Evolutionary conservation across 2,113 vertebrate species (phyloP).

Genomic region (Tetraodon nigroviridis): DNA sequence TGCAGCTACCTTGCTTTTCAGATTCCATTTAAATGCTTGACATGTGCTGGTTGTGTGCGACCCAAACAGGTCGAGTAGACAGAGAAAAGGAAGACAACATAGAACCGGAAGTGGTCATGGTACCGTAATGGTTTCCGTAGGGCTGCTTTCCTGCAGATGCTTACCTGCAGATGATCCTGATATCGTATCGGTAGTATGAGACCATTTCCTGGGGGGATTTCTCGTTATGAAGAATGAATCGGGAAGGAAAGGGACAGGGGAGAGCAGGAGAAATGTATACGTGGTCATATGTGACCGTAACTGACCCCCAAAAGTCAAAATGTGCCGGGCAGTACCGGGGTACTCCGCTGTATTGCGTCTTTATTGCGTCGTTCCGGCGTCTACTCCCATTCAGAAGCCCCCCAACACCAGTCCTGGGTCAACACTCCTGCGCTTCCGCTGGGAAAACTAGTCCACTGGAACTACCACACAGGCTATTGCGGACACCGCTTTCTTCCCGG

Average conservation of each 20-base stretch:
- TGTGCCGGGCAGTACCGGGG: constrained; percentile 24
- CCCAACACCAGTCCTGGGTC: constrained; percentile 42
- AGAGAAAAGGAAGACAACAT: too few relatives aligned
- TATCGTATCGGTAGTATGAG: constrained; percentile 78
- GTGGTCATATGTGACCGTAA: constrained; percentile 27
- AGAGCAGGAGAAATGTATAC: constrained; percentile 44
- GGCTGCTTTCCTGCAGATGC: constrained; percentile 78
- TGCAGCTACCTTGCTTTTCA: constrained; percentile 53
- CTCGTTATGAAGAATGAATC: constrained; percentile 35
- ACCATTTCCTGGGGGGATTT: constrained; percentile 64
- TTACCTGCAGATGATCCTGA: constrained; percentile 83
- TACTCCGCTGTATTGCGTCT: constrained; percentile 41
- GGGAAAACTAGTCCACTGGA: constrained; percentile 68
- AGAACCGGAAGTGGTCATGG: too few relatives aligned
- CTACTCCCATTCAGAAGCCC: constrained; percentile 66
- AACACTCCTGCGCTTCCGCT: constrained; percentile 66
- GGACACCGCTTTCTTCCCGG: background rate
- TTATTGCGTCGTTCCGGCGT: constrained; percentile 54
- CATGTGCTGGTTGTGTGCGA: constrained; percentile 38
- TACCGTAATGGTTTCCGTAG: background rate
- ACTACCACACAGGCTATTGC: constrained; percentile 9
- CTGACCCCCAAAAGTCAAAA: constrained; percentile 48
- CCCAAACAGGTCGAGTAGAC: background rate
- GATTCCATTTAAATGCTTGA: constrained; percentile 65
- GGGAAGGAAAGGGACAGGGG: constrained; percentile 65